A percentile compares a stretch with the other conserved stretches of the same genome.
Conservation (phyloP, 2,113 vertebrate genomes). For the Prunella himalayana region DNA sequence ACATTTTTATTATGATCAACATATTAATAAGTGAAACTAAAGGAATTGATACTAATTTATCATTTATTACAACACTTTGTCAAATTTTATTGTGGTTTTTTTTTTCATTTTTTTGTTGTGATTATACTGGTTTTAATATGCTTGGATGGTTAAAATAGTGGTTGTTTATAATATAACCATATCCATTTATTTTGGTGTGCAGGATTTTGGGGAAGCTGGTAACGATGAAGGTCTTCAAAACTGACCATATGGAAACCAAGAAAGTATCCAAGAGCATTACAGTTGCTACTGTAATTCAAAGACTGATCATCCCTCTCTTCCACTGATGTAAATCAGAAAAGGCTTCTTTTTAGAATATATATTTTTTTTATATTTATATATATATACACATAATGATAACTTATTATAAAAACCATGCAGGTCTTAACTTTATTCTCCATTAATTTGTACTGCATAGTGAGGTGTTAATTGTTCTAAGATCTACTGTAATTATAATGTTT, state of each 20-base stretch:
- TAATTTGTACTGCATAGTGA: background rate
- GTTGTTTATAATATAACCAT: background rate
- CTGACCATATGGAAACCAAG: background rate
- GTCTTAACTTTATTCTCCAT: background rate
- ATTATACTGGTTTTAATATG: background rate
- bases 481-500: background rate
- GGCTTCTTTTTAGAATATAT: background rate
- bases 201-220: background rate
- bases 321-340: background rate
- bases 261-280: background rate
- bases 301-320: background rate
- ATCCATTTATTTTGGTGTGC: background rate
- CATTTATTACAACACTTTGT: background rate
- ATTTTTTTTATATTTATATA: background rate
- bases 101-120: background rate
- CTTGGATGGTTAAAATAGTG: background rate
- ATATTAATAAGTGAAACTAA: background rate
- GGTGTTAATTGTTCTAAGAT: background rate
- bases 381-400: too few species aligned
- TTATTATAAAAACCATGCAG: background rate
- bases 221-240: background rate
- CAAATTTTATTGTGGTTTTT: background rate
- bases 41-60: background rate
- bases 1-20: background rate
- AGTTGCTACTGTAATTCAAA: background rate